Conservation (phyloP, 1,140 invertebrate species). For the Dinothrombium tinctorium region DNA sequence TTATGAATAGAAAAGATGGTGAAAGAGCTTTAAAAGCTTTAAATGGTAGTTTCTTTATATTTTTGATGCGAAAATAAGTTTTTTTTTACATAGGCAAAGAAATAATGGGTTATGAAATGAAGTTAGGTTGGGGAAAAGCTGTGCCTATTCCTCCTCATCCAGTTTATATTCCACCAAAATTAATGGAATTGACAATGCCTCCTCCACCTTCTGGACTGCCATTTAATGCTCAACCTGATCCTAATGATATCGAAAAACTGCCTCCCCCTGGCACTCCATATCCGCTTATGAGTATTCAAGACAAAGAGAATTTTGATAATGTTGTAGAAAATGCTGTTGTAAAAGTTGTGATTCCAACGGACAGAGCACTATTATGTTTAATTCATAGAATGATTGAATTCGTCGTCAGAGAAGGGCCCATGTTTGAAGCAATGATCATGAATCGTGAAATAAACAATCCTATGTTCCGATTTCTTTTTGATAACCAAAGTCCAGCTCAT, state of each 20-base stretch:
- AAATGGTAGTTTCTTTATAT: slow-evolving; percentile 35
- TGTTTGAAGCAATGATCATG: slow-evolving; percentile 99
- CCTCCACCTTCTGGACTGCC: slow-evolving; percentile 82
- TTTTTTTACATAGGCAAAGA: slow-evolving; percentile 38
- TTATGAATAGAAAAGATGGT: slow-evolving; percentile 90
- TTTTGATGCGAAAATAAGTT: neutral
- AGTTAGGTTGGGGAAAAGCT: slow-evolving; percentile 70
- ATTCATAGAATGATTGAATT: slow-evolving; percentile 99
- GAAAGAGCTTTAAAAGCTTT: slow-evolving; percentile 71
- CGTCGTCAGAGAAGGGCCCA: slow-evolving; percentile 90
- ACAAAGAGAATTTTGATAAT: slow-evolving; percentile 44
- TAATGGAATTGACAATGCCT: slow-evolving; percentile 70
- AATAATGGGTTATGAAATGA: slow-evolving; percentile 58
- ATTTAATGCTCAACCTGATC: slow-evolving; percentile 79
- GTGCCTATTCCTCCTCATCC: slow-evolving; percentile 67
- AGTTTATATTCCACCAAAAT: slow-evolving; percentile 84
- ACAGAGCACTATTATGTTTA: slow-evolving; percentile 67
- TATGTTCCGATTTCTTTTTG: slow-evolving; percentile 89
- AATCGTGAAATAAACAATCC: slow-evolving; percentile 91
- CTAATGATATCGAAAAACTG: slow-evolving; percentile 20
- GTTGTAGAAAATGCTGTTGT: slow-evolving; percentile 70
- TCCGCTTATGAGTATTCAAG: slow-evolving; percentile 19
- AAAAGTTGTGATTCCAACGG: slow-evolving; percentile 93
- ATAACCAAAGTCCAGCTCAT: slow-evolving; percentile 90
- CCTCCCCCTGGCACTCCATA: slow-evolving; percentile 20